Percentiles rank a stretch among this genome's conserved stretches.
phyloP scores from a whole-genome alignment of 2,888 invertebrate genomes.

The Neelides folsomi region DNA sequence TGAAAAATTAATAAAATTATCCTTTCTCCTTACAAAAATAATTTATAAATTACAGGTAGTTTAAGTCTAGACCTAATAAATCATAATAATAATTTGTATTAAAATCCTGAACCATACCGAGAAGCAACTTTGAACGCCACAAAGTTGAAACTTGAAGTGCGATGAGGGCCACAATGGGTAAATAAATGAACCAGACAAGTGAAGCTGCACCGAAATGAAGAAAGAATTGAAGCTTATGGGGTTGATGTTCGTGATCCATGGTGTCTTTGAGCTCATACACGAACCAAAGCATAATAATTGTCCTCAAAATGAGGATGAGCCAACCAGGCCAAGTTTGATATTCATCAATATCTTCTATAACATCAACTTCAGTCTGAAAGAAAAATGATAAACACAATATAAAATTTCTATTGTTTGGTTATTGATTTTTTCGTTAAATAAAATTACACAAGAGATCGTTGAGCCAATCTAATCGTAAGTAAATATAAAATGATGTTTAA shows the following conservation, averaged over 20 bases:
- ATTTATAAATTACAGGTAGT: too few species aligned
- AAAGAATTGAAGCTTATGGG: conserved; percentile 76
- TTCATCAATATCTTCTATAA: conserved; percentile 89
- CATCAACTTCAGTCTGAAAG: conserved; percentile 79
- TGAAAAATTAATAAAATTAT: background rate
- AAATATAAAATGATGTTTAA: too few species aligned
- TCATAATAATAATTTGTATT: too few species aligned
- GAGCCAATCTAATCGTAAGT: too few species aligned
- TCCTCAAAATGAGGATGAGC: conserved; percentile 73
- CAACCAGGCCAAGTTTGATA: conserved; percentile 97
- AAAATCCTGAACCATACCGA: too few species aligned
- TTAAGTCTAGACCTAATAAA: too few species aligned
- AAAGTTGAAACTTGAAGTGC: conserved; percentile 83
- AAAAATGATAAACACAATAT: background rate
- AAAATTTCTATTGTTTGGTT: too few species aligned
- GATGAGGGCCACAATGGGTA: conserved; percentile 85
- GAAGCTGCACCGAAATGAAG: conserved; percentile 95
- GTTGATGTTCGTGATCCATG: conserved; percentile 65
- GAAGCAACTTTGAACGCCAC: conserved; percentile 86
- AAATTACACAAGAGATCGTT: too few species aligned
- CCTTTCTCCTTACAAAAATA: too few species aligned
- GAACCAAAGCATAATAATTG: conserved; percentile 80
- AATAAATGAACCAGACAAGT: conserved; percentile 94
- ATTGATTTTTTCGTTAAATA: too few species aligned
- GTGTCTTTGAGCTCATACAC: conserved; percentile 43